Conservation (phyloP, 2,888 invertebrate species). For the Dasypolia templi region DNA sequence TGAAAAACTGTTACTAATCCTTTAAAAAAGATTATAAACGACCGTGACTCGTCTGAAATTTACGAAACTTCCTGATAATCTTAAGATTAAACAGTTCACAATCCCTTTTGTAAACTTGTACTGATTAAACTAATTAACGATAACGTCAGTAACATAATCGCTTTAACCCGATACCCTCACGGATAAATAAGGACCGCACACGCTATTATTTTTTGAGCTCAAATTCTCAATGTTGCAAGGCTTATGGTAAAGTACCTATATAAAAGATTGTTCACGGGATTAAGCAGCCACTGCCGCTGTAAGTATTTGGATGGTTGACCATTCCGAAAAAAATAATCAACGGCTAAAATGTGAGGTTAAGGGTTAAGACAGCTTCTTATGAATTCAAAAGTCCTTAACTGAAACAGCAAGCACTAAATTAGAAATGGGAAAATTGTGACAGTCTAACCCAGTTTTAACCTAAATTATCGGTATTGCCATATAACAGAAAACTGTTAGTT, state of each 20-base stretch:
- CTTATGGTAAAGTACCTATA: background rate
- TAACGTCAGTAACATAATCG: constrained; percentile 24
- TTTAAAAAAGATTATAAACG: background rate
- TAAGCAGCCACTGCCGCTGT: too few species aligned
- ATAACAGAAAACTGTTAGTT: background rate
- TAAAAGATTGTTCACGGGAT: too few species aligned
- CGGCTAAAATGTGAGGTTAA: background rate
- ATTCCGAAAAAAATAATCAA: background rate
- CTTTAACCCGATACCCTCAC: constrained; percentile 21
- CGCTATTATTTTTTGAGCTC: background rate
- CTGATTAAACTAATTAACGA: constrained; percentile 42
- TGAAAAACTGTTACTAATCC: background rate
- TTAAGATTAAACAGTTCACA: constrained; percentile 23
- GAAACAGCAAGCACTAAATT: background rate
- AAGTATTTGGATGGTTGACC: background rate
- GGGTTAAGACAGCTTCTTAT: too few species aligned
- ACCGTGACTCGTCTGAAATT: constrained; percentile 13
- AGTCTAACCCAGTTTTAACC: too few species aligned
- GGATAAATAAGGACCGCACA: background rate
- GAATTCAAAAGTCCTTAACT: too few species aligned
- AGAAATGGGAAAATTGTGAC: background rate
- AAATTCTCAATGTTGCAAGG: background rate
- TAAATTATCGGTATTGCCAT: background rate
- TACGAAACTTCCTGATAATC: constrained; percentile 25
- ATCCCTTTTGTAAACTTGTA: constrained; percentile 22